These are phyloP conservation scores for Epizoanthus fatuus DNA, from an alignment of 92 coral and sea anemone species.

Conservation along the genomic window DNA sequence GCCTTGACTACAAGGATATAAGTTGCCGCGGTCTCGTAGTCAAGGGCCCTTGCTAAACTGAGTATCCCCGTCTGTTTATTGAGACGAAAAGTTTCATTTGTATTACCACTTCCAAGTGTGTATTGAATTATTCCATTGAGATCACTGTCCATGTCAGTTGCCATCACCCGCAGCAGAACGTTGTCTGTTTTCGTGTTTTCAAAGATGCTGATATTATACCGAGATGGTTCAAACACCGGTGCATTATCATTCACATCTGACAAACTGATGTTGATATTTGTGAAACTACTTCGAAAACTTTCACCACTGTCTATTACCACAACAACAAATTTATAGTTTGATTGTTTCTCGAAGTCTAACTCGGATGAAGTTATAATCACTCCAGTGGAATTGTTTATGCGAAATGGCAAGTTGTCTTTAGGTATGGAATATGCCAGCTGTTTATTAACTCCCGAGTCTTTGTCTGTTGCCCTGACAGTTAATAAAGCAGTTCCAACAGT, in stretches of 20 bases:
- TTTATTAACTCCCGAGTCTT: conserved; percentile 70
- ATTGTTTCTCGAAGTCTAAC: conserved; percentile 15
- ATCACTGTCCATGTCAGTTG: conserved; percentile 1
- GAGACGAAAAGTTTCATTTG: conserved; percentile 8
- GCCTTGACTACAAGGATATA: conserved; percentile 5
- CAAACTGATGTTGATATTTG: neutral
- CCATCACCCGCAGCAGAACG: conserved; percentile 27
- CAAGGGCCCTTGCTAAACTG: neutral
- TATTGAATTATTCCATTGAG: conserved; percentile 4
- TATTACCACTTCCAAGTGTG: neutral
- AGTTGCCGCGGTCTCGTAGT: neutral
- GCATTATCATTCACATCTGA: conserved; percentile 8
- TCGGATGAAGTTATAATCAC: conserved; percentile 5
- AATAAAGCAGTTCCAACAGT: neutral
- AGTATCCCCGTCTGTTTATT: neutral
- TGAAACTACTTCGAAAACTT: neutral
- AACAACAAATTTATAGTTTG: neutral
- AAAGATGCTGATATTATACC: neutral
- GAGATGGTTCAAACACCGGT: neutral
- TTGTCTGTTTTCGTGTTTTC: conserved; percentile 41
- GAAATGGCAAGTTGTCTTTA: neutral
- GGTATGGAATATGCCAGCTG: conserved; percentile 46
- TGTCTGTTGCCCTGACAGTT: conserved; percentile 70
- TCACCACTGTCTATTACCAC: neutral
- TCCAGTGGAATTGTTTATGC: conserved; percentile 20